Base-by-base conservation (phyloP, 2,888 invertebrate genomes). In the Lysandra bellargus region DNA sequence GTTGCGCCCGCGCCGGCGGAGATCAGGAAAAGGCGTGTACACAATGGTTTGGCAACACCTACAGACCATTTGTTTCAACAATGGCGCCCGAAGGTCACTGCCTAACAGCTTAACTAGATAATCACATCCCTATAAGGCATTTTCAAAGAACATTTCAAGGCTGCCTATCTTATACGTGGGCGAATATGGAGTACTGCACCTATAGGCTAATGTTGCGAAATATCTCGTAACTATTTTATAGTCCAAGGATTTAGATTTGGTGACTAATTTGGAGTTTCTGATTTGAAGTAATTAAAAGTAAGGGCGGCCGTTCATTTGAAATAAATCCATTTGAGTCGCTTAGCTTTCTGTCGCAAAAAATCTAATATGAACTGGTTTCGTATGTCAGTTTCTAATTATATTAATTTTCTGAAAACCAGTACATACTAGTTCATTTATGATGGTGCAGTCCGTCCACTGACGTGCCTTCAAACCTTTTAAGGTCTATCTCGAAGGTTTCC, bases 21-120 rank as follows among this genome's bases (percentile, higher is more conserved):
- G 92, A 91, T 92, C 90, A 89, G 87, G 87, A 88, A 83, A 84
- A 79, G 81, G 85, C 84, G 85, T 86, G 85, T 87, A 86, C 83
- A 86, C 93, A 94, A 93, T 93, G 85, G 90, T 80, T 88, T 87
- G 86, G 88, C 89, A 86, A 90, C 91, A 89, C 80, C 82, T 80
- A 81, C 90, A 88, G 90, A 90, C 89, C 90, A 88, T 88, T 89
- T 89, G 90, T 85, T 87, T 88, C 84, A 92, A 93, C 93, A 93
- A 93, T 94, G 88, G 83, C 87, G 88, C 89, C 87, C 86, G 92
- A 93, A 93, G 93, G 93, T 89, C 87, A 87, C 83, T 84, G 85
- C 37, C 40, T 44, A 57, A 30, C 14, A 44, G 23, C 49, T 17
- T 76, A 76, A 76, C 53, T 44, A 76, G 53, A 75, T 23, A 75